Base-by-base conservation (phyloP, 2,888 invertebrate species). In the Ectropis crepuscularia region DNA sequence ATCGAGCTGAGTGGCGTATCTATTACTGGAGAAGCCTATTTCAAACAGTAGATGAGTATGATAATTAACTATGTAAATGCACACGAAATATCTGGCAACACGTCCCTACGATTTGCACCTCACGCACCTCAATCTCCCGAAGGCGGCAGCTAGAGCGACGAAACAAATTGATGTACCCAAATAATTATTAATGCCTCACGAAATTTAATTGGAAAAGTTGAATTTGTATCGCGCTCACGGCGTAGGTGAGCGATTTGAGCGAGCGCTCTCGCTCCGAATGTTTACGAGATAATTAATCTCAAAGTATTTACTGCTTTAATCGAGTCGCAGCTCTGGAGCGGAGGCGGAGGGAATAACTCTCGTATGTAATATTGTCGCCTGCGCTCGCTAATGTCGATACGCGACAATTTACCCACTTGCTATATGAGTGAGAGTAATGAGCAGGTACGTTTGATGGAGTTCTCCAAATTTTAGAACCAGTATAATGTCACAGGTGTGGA, bases 191-290 rank as follows among this genome's bases (percentile, higher is more conserved):
- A 93, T 93, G 93, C 93, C 91, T 93, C 92, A 93, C 91, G 92
- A 93, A 93, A 93, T 93, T 93, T 93, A 93, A 93, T 93, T 93
- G 93, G 93, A 93, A 93, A 93, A 93, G 93, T 93, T 93, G 92
- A 92, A 93, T 92, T 92, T 90, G 92, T 92, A 90, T 90, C 92
- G 88, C 87, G 90, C 87, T 89, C 88, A 89, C 91, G 90, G 90
- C 88, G 90, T 91, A 92, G 92, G 92, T 92, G 91, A 89, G 90
- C 90, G 90, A 88, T 89, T 87, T 85, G 86, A 88, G 89, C 81
- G 81, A 85, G 83, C 83, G 80, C 79, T 74, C 80, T 81, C 79
- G 82, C 80, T 83, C 85, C 88, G 88, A 91, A 89, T 92, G 92
- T 92, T 92, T 92, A 92, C 92, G 92, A 91, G 90, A 92, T 92